phyloP scores from a whole-genome alignment of 2,113 vertebrate species.

The Nycticorax nycticorax region DNA sequence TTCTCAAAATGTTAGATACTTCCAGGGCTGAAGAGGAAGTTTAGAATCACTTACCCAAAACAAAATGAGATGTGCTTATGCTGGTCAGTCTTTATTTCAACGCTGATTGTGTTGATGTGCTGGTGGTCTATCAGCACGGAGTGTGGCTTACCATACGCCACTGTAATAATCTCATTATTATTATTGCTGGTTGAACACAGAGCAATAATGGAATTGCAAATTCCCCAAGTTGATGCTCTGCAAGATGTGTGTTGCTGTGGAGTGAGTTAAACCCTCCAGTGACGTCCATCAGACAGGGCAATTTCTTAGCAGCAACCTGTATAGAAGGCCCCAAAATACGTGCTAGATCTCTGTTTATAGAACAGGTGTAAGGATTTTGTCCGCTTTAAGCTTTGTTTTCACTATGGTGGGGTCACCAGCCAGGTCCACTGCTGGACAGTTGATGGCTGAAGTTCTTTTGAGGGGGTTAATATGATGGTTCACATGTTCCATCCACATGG shows the following conservation, averaged over 20 bases:
- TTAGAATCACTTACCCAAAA: background rate
- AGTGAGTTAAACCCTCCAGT: background rate
- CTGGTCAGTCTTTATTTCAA: background rate
- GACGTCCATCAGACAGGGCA: background rate
- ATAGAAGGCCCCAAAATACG: background rate
- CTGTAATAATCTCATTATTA: background rate
- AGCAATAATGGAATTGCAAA: background rate
- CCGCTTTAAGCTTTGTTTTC: background rate
- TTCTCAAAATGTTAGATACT: background rate
- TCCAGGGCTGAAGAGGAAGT: background rate
- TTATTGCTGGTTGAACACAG: fast-evolving
- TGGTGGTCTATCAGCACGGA: background rate
- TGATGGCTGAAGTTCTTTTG: background rate
- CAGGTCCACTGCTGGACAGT: background rate
- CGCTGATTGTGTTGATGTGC: background rate
- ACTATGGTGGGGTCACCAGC: background rate
- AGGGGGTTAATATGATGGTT: background rate
- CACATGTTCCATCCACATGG: background rate
- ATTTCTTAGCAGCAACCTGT: background rate
- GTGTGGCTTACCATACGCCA: too few relatives aligned
- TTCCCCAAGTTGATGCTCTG: background rate
- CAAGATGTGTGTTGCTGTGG: background rate
- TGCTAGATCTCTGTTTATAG: background rate
- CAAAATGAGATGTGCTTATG: background rate
- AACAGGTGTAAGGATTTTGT: background rate